Conservation (phyloP, 2,113 vertebrate genomes). For the Holacanthus passer region DNA sequence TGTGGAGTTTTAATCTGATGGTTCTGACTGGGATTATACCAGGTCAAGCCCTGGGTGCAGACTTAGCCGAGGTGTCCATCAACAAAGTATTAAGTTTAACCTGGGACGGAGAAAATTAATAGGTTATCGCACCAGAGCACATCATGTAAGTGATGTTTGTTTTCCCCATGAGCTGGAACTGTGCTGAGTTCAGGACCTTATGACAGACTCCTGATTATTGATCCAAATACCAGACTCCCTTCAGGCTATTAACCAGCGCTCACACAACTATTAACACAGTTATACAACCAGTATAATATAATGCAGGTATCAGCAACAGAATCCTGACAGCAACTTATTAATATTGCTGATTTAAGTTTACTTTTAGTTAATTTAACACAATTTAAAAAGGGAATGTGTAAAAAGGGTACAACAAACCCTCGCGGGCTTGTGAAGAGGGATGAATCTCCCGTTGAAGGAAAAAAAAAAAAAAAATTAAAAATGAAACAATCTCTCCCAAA, state of each 20-base stretch:
- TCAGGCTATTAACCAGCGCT: not conserved
- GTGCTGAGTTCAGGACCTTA: slow-evolving; percentile 5
- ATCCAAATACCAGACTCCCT: slow-evolving; percentile 29
- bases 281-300: no score
- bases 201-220: slow-evolving; percentile 38
- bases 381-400: slow-evolving; percentile 39
- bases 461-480: no score
- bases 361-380: slow-evolving; percentile 39
- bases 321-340: not conserved
- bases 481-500: slow-evolving; percentile 30
- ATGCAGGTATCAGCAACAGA: not conserved
- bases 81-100: slow-evolving; percentile 69
- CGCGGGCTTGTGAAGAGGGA: not conserved
- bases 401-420: slow-evolving; percentile 28
- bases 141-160: not conserved
- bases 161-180: slow-evolving; percentile 6
- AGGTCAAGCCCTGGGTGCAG: slow-evolving; percentile 73
- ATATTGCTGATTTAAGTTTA: slow-evolving; percentile 17
- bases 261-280: not conserved
- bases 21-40: slow-evolving; percentile 73
- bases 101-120: slow-evolving; percentile 58
- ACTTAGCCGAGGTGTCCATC: slow-evolving; percentile 65
- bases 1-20: slow-evolving; percentile 73
- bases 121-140: slow-evolving; percentile 40
- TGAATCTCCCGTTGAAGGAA: slow-evolving; percentile 18